Evolutionary conservation across 2,888 invertebrate species (phyloP), one percentile per base, ranked within the genome.

Genomic region (Erynnis tages): DNA sequence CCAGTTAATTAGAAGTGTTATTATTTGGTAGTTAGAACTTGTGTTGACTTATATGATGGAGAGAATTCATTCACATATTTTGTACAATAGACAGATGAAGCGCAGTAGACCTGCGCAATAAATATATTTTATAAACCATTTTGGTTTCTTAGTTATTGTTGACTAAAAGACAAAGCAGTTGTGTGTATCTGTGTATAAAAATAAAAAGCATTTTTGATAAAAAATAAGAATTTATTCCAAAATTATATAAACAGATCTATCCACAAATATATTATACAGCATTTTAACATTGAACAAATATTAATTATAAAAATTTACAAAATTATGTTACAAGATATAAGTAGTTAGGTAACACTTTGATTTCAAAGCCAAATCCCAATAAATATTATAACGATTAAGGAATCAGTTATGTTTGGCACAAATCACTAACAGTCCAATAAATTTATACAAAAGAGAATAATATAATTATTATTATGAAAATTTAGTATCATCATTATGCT

Each of bases 171-270:
- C n/a, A n/a, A n/a, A n/a, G n/a, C n/a, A n/a, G n/a, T n/a, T n/a
- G n/a, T n/a, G n/a, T n/a, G n/a, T n/a, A n/a, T n/a, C n/a, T n/a
- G n/a, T n/a, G n/a, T n/a, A n/a, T n/a, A n/a, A n/a, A n/a, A n/a
- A n/a, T n/a, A n/a, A n/a, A n/a, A n/a, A n/a, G n/a, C n/a, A n/a
- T n/a, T n/a, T n/a, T n/a, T n/a, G n/a, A n/a, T n/a, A 72, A 77
- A 82, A 78, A 82, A 72, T 79, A 78, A 77, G 76, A 74, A 76
- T 84, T 81, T 81, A 83, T 79, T 83, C 63, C 66, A 78, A 79
- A 79, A 80, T 75, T 73, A 79, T 76, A 73, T 34, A 30, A 65
- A 74, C 73, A 72, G 63, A 64, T 62, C 63, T 66, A 65, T 62
- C 61, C 55, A 65, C 60, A 64, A 61, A 67, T 66, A 61, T 69